Evolutionary conservation across 2,888 invertebrate genomes (phyloP), one percentile per base, ranked within the genome.

Genomic region (Abscondita cerata): DNA sequence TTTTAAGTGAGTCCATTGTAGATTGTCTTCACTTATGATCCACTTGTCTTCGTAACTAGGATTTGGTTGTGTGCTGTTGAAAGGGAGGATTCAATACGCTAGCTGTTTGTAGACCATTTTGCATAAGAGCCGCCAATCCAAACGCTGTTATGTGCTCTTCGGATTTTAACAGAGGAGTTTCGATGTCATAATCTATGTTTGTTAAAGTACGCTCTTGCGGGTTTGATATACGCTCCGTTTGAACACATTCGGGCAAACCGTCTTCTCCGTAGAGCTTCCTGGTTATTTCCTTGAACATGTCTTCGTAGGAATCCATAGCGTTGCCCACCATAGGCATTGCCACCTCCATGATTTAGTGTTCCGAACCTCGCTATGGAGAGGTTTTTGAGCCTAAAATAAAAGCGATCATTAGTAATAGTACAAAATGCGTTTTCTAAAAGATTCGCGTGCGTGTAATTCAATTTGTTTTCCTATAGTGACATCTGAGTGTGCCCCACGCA

Each of bases 271-370:
- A 95, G 70, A 95, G 84, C 83, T 95, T 95, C 80, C 93, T 88
- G 66, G 94, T 94, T 77, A 95, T 94, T 86, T 95, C 95, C 81
- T 94, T 94, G 80, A 92, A 92, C 89, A 92, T 92, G 78, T 92
- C 92, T 82, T 92, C 92, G 83, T 92, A 88, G 78, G 84, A 86
- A 81, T 88, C 87, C 81, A 87, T 84, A 75, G 86, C 84, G 74
- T 85, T 84, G 73, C 80, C 78, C 70, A 85, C 81, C 81, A 83
- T 80, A 76, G 86, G 86, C 85, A 85, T 85, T 74, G 82, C 80
- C 76, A 81, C 81, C 76, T 82, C 82, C 81, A 82, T 81, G 54
- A 53, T 68, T 33, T 12, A 15, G 18, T 4, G 11, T 13, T 53
- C 18, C 12, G 40, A 36, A 52, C 41, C 55, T 34, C 52, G 18